Percentiles rank a stretch among this genome's conserved stretches.
Evolutionary conservation across 2,113 vertebrate species (phyloP).

Genomic region (Apodemus sylvaticus): DNA sequence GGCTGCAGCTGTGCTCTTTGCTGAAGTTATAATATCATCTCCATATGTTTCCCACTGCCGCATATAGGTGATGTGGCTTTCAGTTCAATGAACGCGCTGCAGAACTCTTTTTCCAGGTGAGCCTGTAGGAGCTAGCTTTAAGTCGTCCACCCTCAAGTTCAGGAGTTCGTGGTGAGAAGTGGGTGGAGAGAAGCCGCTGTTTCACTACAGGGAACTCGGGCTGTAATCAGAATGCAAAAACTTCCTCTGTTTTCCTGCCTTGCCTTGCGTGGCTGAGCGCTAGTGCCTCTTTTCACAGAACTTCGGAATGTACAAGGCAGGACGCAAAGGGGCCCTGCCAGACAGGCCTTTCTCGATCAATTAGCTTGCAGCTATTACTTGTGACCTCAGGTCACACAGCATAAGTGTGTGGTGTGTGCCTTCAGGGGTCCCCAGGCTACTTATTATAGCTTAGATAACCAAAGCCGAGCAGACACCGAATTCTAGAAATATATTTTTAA

Average conservation of each 20-base stretch:
- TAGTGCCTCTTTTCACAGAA: slow-evolving; percentile 90
- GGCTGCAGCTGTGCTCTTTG: slow-evolving; percentile 91
- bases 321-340: slow-evolving; percentile 94
- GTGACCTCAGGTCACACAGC: slow-evolving; percentile 93
- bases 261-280: slow-evolving; percentile 85
- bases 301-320: slow-evolving; percentile 96
- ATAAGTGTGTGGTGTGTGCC: slow-evolving; percentile 91
- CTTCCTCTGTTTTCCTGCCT: slow-evolving; percentile 87
- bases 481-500: slow-evolving; percentile 46
- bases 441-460: slow-evolving; percentile 86
- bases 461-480: slow-evolving; percentile 63
- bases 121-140: slow-evolving; percentile 81
- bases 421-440: slow-evolving; percentile 85
- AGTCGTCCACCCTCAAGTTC: slow-evolving; percentile 84
- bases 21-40: slow-evolving; percentile 84
- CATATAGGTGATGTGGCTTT: slow-evolving; percentile 75
- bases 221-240: slow-evolving; percentile 93
- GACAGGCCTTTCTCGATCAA: slow-evolving; percentile 93
- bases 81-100: slow-evolving; percentile 79
- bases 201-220: slow-evolving; percentile 90
- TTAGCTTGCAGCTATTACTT: slow-evolving; percentile 94
- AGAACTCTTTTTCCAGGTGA: slow-evolving; percentile 77
- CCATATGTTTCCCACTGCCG: slow-evolving; percentile 81
- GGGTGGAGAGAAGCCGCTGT: slow-evolving; percentile 90
- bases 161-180: slow-evolving; percentile 88